Evolutionary conservation across 2,797 vertebrate genomes (phyloP).

Genomic region (Buphagus erythrorhynchus): DNA sequence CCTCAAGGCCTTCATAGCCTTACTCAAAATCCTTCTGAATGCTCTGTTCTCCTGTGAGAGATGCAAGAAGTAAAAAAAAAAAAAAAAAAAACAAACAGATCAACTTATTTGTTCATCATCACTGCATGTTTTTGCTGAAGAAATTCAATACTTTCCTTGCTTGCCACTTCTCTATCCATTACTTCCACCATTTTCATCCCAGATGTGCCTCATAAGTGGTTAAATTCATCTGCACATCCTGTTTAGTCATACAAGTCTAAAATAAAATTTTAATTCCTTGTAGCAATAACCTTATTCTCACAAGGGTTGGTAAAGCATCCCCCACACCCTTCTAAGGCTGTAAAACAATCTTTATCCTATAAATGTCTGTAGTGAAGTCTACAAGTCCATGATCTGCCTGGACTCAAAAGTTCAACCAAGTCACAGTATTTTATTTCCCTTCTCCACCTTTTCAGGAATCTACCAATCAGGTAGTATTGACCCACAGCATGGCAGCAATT

Average conservation of each 20-base stretch:
- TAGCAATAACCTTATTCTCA: not conserved
- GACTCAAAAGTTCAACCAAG: not conserved
- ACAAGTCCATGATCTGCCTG: not conserved
- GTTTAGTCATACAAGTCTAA: not conserved
- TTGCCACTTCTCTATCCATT: not conserved
- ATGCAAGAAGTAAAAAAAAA: not conserved
- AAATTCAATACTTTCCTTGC: not conserved
- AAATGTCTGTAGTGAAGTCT: not conserved
- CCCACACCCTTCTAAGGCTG: not conserved
- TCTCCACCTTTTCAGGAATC: not conserved
- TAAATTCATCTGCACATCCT: not conserved
- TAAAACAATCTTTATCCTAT: not conserved
- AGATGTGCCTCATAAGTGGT: accelerated
- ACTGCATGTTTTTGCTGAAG: not conserved
- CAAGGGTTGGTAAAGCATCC: not conserved
- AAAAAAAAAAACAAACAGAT: not conserved
- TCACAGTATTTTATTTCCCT: not conserved
- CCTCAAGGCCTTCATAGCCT: not conserved
- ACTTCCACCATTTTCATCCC: not conserved
- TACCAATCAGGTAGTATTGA: not conserved
- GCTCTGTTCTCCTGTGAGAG: not conserved
- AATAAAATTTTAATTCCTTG: not conserved
- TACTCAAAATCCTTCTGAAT: not conserved
- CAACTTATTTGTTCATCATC: not conserved
- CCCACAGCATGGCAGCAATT: slow-evolving; percentile 1